These are phyloP conservation scores for Limnephilus auricula DNA, from an alignment of 2,888 invertebrate species.

Conservation along the genomic window DNA sequence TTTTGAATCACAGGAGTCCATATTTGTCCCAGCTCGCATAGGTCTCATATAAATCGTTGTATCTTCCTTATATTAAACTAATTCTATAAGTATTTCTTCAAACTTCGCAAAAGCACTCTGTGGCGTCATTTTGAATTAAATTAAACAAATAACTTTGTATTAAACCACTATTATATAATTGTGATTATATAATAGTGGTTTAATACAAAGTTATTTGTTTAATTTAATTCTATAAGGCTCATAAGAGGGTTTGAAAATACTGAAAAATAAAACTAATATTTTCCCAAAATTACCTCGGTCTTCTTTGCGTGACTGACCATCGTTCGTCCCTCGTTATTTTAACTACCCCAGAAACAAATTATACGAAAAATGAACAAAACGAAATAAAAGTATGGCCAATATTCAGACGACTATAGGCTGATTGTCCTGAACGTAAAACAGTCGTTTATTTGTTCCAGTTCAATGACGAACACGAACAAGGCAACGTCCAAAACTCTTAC, in stretches of 20 bases:
- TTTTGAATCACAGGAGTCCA: too few species aligned
- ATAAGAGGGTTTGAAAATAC: not conserved
- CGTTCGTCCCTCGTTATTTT: slow-evolving; percentile 14
- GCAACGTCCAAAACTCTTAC: not conserved
- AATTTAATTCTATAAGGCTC: too few species aligned
- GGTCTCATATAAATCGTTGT: too few species aligned
- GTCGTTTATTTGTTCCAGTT: not conserved
- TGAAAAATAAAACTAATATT: not conserved
- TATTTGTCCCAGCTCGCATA: too few species aligned
- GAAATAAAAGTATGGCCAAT: not conserved
- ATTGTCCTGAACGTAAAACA: not conserved
- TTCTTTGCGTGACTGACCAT: slow-evolving; percentile 25
- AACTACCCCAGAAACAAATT: slow-evolving; percentile 36
- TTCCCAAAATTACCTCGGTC: not conserved
- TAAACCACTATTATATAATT: too few species aligned
- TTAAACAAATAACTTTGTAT: too few species aligned
- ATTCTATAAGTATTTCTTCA: too few species aligned
- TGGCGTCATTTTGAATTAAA: too few species aligned
- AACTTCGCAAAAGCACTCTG: too few species aligned
- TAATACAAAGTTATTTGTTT: too few species aligned
- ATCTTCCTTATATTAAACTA: too few species aligned
- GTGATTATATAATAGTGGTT: too few species aligned
- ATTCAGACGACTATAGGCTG: not conserved
- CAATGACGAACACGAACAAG: not conserved
- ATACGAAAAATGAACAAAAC: not conserved